Conservation (phyloP, 1,140 invertebrate genomes). For the Drosophila sproati region DNA sequence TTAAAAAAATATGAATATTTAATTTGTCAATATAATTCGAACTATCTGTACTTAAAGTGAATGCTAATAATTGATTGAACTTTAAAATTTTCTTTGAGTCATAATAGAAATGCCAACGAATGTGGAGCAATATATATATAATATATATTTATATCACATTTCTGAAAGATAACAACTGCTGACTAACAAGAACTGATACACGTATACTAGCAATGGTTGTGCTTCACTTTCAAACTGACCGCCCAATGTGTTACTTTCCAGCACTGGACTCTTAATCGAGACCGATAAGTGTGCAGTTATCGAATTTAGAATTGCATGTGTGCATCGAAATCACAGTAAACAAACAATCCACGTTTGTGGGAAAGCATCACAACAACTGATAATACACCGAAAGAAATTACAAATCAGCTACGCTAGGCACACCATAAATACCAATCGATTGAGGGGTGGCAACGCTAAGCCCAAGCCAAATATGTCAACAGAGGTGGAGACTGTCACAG, state of each 20-base stretch:
- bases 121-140: too few relatives aligned
- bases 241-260: conserved; percentile 7
- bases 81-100: too few relatives aligned
- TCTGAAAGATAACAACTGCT: too few relatives aligned
- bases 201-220: neutral
- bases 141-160: too few relatives aligned
- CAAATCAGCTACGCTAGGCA: neutral
- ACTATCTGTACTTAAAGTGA: too few relatives aligned
- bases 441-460: neutral
- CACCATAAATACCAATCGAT: neutral
- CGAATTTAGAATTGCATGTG: neutral
- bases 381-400: neutral
- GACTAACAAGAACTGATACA: too few relatives aligned
- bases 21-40: too few relatives aligned
- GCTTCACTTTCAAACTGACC: conserved; percentile 3
- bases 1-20: too few relatives aligned
- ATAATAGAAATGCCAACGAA: too few relatives aligned
- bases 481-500: conserved; percentile 61
- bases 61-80: too few relatives aligned
- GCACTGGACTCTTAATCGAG: conserved; percentile 2
- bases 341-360: neutral
- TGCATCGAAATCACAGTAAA: neutral
- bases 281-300: neutral
- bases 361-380: neutral
- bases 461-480: conserved; percentile 48